These are phyloP conservation scores for Otocyon megalotis DNA, from an alignment of 2,113 vertebrate genomes.

Conservation along the genomic window DNA sequence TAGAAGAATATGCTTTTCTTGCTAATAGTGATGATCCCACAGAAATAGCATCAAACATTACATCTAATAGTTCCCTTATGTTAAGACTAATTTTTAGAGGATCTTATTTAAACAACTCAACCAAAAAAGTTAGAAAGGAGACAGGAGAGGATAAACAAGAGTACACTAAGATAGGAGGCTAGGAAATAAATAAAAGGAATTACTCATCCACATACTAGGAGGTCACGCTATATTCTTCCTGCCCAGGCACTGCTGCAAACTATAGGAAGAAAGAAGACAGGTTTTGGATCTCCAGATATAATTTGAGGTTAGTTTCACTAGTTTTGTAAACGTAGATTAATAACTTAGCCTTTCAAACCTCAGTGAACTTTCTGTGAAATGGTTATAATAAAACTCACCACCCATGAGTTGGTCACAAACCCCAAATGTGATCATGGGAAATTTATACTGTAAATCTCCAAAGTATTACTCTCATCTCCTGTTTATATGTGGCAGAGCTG, in stretches of 20 bases:
- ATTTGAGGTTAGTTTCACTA: not conserved
- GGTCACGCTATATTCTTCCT: not conserved
- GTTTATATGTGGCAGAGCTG: not conserved
- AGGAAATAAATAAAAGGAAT: not conserved
- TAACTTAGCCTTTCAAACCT: not conserved
- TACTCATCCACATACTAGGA: not conserved
- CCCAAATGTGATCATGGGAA: not conserved
- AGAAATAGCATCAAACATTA: not conserved
- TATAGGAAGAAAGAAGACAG: not conserved
- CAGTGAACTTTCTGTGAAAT: not conserved
- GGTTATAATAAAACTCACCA: not conserved
- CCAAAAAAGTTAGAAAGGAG: not conserved
- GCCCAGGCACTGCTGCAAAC: not conserved
- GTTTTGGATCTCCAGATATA: not conserved
- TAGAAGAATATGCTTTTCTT: not conserved
- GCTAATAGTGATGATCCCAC: not conserved
- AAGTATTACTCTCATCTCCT: not conserved
- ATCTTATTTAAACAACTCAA: not conserved
- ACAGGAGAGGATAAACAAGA: not conserved
- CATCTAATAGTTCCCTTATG: not conserved
- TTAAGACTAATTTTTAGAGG: not conserved
- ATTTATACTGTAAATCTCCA: not conserved
- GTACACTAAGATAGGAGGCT: not conserved
- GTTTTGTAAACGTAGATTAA: not conserved
- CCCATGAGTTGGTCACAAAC: not conserved